Evolutionary conservation across 2,113 vertebrate genomes (phyloP), one percentile per base, ranked within the genome.

Genomic region (Leptosomus discolor): DNA sequence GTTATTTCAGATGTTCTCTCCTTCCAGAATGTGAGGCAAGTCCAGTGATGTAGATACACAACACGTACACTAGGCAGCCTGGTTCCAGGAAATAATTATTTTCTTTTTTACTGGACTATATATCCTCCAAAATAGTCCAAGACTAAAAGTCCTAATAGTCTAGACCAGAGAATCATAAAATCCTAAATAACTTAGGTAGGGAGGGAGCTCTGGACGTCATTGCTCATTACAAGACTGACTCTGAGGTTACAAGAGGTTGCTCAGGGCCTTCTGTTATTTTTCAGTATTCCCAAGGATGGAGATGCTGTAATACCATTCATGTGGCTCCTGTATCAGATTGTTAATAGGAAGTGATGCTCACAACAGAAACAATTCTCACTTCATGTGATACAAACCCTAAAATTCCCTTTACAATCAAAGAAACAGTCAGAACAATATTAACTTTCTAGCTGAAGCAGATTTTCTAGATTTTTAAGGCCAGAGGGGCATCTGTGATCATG

Each of bases 21-120:
- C 23, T 96, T 92, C 51, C 41, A 73, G 39, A 90, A 37, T 36
- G 8, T 65, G 29, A 90, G 80, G n/a, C 32, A 81, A 53, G 8
- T 45, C 45, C 41, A 58, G 9, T 39, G 29, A 32, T 56, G 14
- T 16, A 61, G 27, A 27, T 64, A 27, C 16, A 70, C 0, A 0
- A 46, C 9, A 8, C 60, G 78, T 34, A 73, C 7, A 13, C 24
- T 12, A 71, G 36, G 45, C 8, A 64, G 32, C 29, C 36, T 73
- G 24, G 39, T 88, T 85, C 22, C 27, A 85, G n/a, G 50, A 79
- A 88, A 71, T 56, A 61, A 41, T 68, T 79, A 11, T 37, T 51
- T 81, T 81, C 77, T 6, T 4, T 86, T 86, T 82, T 85, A 88
- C 63, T 36, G 88, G 65, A 60, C 16, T 78, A 29, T 63, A 41